A percentile compares a stretch with the other conserved stretches of the same genome.
These are phyloP conservation scores for Baccha elongata DNA, from an alignment of 2,888 invertebrate species.

Conservation along the genomic window DNA sequence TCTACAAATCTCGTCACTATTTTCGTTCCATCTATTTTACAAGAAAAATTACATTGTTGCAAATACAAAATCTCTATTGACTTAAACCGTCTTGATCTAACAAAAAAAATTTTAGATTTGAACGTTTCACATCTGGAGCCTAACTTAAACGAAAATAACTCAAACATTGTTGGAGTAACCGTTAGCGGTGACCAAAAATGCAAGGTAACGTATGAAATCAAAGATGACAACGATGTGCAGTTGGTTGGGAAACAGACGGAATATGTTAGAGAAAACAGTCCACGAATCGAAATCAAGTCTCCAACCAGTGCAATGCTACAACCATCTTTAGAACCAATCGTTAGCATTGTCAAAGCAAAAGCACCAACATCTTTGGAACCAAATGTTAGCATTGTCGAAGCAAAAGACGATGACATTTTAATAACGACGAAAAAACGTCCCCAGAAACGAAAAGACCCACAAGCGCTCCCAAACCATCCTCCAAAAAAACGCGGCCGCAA, in stretches of 20 bases:
- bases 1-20: constrained; percentile 58
- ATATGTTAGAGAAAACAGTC: neutral
- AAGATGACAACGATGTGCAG: neutral
- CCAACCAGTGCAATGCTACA: neutral
- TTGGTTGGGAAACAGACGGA: neutral
- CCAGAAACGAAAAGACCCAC: constrained; percentile 25
- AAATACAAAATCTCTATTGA: constrained; percentile 67
- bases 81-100: constrained; percentile 51
- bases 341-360: constrained; percentile 6
- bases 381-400: constrained; percentile 5
- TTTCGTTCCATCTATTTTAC: constrained; percentile 59
- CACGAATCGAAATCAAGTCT: constrained; percentile 22
- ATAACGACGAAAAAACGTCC: neutral
- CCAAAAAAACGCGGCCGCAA: constrained; percentile 75
- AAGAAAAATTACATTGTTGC: constrained; percentile 54
- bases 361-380: constrained; percentile 4
- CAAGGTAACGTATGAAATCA: constrained; percentile 14
- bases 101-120: constrained; percentile 49
- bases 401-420: neutral
- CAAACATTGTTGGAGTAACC: neutral
- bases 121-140: constrained; percentile 43
- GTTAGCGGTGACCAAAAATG: neutral
- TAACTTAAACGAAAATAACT: neutral
- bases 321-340: constrained; percentile 1
- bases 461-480: constrained; percentile 31